Conservation (phyloP, 2,113 vertebrate species). For the Aegypius monachus region DNA sequence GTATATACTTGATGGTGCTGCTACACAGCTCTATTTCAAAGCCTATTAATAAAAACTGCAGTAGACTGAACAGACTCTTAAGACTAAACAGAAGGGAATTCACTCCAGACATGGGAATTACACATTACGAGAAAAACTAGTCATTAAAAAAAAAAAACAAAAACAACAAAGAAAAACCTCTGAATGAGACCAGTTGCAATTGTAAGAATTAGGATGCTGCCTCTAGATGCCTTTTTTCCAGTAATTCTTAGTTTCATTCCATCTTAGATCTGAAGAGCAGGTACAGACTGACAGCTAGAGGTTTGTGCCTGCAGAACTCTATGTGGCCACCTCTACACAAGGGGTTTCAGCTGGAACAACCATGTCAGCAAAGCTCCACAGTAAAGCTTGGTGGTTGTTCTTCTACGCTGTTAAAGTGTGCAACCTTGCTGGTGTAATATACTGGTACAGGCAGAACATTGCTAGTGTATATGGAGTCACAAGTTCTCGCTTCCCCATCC, state of each 20-base stretch:
- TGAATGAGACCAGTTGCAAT: background rate
- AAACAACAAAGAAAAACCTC: background rate
- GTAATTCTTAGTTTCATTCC: background rate
- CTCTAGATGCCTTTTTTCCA: background rate
- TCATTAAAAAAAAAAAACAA: background rate
- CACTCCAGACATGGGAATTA: background rate
- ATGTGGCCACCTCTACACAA: background rate
- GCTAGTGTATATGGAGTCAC: fast-evolving
- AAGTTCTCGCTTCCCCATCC: background rate
- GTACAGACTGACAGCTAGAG: background rate
- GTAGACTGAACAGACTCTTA: background rate
- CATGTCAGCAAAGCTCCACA: fast-evolving
- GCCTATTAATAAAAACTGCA: background rate
- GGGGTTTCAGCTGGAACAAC: background rate
- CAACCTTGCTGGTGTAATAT: fast-evolving
- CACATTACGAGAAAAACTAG: background rate
- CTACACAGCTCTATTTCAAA: background rate
- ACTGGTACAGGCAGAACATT: background rate
- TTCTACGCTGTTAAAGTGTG: fast-evolving
- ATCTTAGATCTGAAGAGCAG: background rate
- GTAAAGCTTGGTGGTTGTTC: background rate
- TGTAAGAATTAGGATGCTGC: background rate
- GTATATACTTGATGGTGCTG: background rate
- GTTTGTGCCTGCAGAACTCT: background rate
- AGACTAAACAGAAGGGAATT: background rate